phyloP scores from a whole-genome alignment of 2,797 vertebrate species.

The Hippoglossus hippoglossus region DNA sequence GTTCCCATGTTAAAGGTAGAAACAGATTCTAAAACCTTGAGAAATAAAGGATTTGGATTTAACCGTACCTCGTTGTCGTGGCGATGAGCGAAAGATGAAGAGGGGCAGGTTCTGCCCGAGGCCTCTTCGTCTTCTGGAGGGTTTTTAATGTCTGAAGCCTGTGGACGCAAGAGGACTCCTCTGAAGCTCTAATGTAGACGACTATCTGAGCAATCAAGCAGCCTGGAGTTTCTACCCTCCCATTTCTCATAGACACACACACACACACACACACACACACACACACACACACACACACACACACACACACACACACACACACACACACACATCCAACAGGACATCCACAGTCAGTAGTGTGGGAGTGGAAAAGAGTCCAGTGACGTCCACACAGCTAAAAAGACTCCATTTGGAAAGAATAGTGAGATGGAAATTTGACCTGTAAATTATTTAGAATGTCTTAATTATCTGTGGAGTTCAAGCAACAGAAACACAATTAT shows the following conservation, averaged over 20 bases:
- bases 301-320: constrained; percentile 22
- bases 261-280: constrained; percentile 6
- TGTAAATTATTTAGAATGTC: too few relatives aligned
- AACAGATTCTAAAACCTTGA: neutral
- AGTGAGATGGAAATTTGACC: too few relatives aligned
- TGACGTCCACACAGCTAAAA: constrained; percentile 21
- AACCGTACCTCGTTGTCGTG: too few relatives aligned
- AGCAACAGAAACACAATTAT: too few relatives aligned
- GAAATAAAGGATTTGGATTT: neutral
- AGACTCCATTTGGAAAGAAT: neutral
- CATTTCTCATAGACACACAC: constrained; percentile 29
- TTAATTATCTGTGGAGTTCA: too few relatives aligned
- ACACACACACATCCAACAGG: constrained; percentile 59
- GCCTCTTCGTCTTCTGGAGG: constrained; percentile 9
- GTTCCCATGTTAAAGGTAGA: too few relatives aligned
- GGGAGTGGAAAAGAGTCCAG: constrained; percentile 37
- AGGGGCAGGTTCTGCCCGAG: constrained; percentile 31
- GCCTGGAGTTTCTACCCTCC: constrained; percentile 43
- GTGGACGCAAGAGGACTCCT: constrained; percentile 29
- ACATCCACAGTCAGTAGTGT: constrained; percentile 66
- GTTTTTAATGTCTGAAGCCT: constrained; percentile 16
- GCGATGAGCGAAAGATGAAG: constrained; percentile 17
- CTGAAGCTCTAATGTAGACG: constrained; percentile 31
- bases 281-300: too few relatives aligned
- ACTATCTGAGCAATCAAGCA: constrained; percentile 48